Percentiles rank a stretch among this genome's conserved stretches.
Evolutionary conservation across 2,888 invertebrate species (phyloP).

Genomic region (Ellobium chinense): DNA sequence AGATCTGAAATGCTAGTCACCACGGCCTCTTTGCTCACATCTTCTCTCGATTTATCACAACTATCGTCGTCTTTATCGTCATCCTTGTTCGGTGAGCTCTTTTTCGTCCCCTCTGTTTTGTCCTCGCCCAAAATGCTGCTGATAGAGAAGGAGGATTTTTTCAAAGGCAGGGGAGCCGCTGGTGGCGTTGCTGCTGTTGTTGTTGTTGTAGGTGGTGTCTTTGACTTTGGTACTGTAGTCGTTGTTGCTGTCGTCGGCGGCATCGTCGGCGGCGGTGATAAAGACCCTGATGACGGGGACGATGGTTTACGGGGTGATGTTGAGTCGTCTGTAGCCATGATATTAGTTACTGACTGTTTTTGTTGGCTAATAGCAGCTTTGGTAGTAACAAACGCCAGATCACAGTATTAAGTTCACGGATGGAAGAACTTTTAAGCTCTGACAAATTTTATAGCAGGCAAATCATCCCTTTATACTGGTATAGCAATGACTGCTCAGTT

Average conservation of each 20-base stretch:
- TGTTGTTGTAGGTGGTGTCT: background rate
- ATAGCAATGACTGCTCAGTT: too few relatives aligned
- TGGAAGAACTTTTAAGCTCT: too few relatives aligned
- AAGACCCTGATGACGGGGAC: background rate
- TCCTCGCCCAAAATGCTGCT: constrained; percentile 67
- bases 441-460: too few relatives aligned
- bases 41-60: background rate
- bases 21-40: constrained; percentile 48
- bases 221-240: background rate
- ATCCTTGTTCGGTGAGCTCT: background rate
- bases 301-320: background rate
- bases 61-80: constrained; percentile 10
- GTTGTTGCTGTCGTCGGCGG: constrained; percentile 1
- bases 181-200: constrained; percentile 29
- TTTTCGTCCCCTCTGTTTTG: constrained; percentile 45
- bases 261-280: constrained; percentile 18
- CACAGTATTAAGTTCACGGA: too few relatives aligned
- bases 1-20: constrained; percentile 57
- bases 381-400: too few relatives aligned
- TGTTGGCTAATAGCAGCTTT: too few relatives aligned
- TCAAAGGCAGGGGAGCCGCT: constrained; percentile 12
- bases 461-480: too few relatives aligned
- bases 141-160: constrained; percentile 63
- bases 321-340: constrained; percentile 36
- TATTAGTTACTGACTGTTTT: too few relatives aligned